A percentile compares a stretch with the other conserved stretches of the same genome.
Evolutionary conservation across 1,140 invertebrate species (phyloP).

Genomic region (Lysiphlebus fabarum): DNA sequence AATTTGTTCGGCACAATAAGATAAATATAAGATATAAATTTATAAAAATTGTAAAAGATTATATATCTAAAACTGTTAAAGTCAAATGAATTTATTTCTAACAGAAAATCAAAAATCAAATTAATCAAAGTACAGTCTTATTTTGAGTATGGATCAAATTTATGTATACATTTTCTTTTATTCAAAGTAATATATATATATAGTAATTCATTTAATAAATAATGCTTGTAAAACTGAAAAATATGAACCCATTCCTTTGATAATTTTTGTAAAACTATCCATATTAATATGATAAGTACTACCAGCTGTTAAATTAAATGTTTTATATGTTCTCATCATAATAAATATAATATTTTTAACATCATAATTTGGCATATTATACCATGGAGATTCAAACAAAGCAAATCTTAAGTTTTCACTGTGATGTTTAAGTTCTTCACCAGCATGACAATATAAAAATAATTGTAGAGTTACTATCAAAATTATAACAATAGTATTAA

Average conservation of each 20-base stretch:
- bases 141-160: too few relatives aligned
- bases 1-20: too few relatives aligned
- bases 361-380: slow-evolving; percentile 26
- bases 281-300: slow-evolving; percentile 31
- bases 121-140: too few relatives aligned
- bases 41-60: too few relatives aligned
- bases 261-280: slow-evolving; percentile 31
- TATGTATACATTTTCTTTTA: too few relatives aligned
- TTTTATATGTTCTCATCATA: slow-evolving; percentile 29
- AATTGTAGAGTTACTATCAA: slow-evolving; percentile 29
- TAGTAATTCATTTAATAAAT: slow-evolving; percentile 22
- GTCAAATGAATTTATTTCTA: too few relatives aligned
- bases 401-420: slow-evolving; percentile 23
- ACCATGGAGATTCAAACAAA: slow-evolving; percentile 29
- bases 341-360: slow-evolving; percentile 28
- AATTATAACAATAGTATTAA: slow-evolving; percentile 21
- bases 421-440: slow-evolving; percentile 26
- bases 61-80: too few relatives aligned
- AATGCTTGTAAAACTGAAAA: slow-evolving; percentile 33
- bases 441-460: slow-evolving; percentile 30
- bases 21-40: too few relatives aligned
- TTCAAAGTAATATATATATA: too few relatives aligned
- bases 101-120: too few relatives aligned
- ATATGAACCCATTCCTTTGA: slow-evolving; percentile 31
- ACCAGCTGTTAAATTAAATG: slow-evolving; percentile 30